phyloP scores from a whole-genome alignment of 2,888 invertebrate species.

The Hirtodrosophila confusa region DNA sequence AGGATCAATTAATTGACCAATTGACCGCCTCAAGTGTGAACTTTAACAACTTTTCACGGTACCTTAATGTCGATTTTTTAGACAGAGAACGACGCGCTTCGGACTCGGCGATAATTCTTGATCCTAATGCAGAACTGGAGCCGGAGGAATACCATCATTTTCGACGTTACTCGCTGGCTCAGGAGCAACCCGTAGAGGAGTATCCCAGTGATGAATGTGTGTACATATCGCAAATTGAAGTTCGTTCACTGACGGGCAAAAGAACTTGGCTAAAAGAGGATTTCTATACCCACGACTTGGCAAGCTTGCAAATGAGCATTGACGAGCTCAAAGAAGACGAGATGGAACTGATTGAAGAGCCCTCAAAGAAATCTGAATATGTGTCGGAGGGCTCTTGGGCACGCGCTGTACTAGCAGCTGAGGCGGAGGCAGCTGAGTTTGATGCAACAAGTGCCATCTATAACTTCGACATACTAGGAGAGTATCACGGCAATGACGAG shows the following conservation, averaged over 20 bases:
- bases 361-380: slow-evolving; percentile 8
- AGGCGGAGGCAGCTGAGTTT: slow-evolving; percentile 69
- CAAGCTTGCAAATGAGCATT: slow-evolving; percentile 24
- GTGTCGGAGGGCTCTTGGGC: slow-evolving; percentile 59
- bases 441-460: slow-evolving; percentile 68
- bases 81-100: slow-evolving; percentile 82
- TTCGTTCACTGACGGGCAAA: slow-evolving; percentile 75
- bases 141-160: slow-evolving; percentile 84
- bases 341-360: slow-evolving; percentile 5
- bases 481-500: slow-evolving; percentile 62
- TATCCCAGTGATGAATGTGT: slow-evolving; percentile 81
- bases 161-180: slow-evolving; percentile 81
- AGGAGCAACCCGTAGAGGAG: slow-evolving; percentile 80
- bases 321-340: not conserved
- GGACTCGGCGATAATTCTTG: slow-evolving; percentile 78
- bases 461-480: slow-evolving; percentile 54
- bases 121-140: slow-evolving; percentile 70
- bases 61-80: slow-evolving; percentile 74
- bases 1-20: slow-evolving; percentile 77
- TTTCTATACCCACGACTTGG: slow-evolving; percentile 66
- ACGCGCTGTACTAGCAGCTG: slow-evolving; percentile 66
- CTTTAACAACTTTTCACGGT: slow-evolving; percentile 77
- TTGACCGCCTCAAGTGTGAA: slow-evolving; percentile 74
- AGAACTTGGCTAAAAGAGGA: slow-evolving; percentile 78
- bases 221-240: slow-evolving; percentile 79